Evolutionary conservation across 2,797 vertebrate species (phyloP).

Genomic region (Anguilla pacifica): DNA sequence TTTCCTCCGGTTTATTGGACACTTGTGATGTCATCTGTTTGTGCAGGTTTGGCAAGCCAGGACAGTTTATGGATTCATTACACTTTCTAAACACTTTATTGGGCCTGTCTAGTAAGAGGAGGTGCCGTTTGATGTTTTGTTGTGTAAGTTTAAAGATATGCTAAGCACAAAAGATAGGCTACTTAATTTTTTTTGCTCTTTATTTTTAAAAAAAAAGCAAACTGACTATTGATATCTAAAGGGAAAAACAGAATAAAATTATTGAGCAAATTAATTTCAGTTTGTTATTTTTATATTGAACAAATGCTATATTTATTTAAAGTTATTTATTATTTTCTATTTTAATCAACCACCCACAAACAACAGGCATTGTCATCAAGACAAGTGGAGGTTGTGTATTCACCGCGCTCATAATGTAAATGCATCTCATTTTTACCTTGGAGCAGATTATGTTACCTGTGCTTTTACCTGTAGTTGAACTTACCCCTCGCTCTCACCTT

Average conservation of each 20-base stretch:
- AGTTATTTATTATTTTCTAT: background rate
- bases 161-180: background rate
- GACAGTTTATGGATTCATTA: background rate
- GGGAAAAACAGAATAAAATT: background rate
- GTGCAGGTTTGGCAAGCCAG: background rate
- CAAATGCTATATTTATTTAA: background rate
- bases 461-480: too few relatives aligned
- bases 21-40: background rate
- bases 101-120: background rate
- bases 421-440: too few relatives aligned
- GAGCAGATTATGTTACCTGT: too few relatives aligned
- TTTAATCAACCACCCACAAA: background rate
- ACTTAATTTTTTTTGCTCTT: background rate
- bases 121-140: background rate
- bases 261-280: too few relatives aligned
- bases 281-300: too few relatives aligned
- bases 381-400: too few relatives aligned
- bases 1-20: background rate
- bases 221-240: background rate
- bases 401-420: too few relatives aligned
- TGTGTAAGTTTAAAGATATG: background rate
- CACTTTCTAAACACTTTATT: background rate
- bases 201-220: too few relatives aligned
- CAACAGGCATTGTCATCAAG: background rate
- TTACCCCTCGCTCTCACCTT: background rate